These are phyloP conservation scores for Canis aureus DNA, from an alignment of 2,113 vertebrate species.

Conservation along the genomic window DNA sequence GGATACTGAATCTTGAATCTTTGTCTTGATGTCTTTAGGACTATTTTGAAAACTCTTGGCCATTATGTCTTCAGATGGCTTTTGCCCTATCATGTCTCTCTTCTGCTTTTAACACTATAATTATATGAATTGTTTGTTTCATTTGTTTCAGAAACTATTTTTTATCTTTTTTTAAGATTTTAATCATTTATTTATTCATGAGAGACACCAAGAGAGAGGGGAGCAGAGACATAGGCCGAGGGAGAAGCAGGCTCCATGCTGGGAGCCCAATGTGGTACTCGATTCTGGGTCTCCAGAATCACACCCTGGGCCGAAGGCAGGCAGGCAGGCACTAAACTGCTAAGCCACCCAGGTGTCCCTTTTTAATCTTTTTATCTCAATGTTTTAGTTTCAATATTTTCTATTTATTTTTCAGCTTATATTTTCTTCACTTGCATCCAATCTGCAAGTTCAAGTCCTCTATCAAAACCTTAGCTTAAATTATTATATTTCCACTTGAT, in stretches of 20 bases:
- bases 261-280: too few relatives aligned
- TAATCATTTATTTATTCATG: too few relatives aligned
- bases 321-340: too few relatives aligned
- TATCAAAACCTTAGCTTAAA: neutral
- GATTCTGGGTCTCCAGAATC: too few relatives aligned
- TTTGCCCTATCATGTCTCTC: neutral
- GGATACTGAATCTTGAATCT: neutral
- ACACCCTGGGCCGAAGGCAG: too few relatives aligned
- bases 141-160: neutral
- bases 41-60: neutral
- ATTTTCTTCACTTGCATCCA: neutral
- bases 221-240: too few relatives aligned
- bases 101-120: neutral
- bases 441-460: neutral
- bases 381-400: slow-evolving; percentile 36
- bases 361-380: neutral
- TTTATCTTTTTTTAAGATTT: neutral
- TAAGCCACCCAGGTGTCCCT: too few relatives aligned
- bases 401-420: neutral
- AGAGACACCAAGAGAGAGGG: too few relatives aligned
- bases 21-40: neutral
- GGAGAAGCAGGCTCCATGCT: too few relatives aligned
- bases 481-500: neutral
- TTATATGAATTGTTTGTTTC: neutral
- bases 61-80: neutral